Evolutionary conservation across 2,797 vertebrate species (phyloP).

Genomic region (Enteromius radiatus): DNA sequence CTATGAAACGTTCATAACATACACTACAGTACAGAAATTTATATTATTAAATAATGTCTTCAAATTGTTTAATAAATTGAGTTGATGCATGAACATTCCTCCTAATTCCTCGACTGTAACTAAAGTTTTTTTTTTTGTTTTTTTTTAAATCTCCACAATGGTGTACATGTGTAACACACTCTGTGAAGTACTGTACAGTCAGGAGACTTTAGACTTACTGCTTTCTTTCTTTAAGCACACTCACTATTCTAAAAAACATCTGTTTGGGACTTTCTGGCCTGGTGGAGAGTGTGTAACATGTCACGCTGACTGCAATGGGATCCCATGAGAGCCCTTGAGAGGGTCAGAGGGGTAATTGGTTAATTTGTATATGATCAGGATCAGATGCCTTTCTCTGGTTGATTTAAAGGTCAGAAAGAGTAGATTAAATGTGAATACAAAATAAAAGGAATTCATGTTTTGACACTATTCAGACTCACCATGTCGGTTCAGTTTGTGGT

Average conservation of each 20-base stretch:
- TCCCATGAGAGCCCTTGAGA: constrained; percentile 31
- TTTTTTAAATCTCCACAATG: background rate
- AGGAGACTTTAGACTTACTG: background rate
- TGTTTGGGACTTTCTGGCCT: constrained; percentile 9
- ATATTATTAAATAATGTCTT: background rate
- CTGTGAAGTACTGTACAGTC: background rate
- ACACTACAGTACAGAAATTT: background rate
- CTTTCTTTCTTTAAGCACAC: constrained; percentile 4
- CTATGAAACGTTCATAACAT: background rate
- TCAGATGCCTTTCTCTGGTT: constrained; percentile 22
- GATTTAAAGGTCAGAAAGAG: background rate
- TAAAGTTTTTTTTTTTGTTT: background rate
- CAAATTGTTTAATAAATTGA: background rate
- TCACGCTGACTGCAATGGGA: constrained; percentile 2
- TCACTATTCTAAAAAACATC: constrained; percentile 20
- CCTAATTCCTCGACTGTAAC: background rate
- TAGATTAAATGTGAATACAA: background rate
- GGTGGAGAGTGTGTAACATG: constrained; percentile 20
- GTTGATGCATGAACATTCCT: background rate
- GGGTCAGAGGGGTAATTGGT: constrained; percentile 52
- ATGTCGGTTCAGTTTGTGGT: background rate
- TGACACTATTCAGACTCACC: background rate
- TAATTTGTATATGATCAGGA: constrained; percentile 52
- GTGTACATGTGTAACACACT: background rate
- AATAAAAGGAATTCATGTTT: background rate